Conservation (phyloP, 2,888 invertebrate genomes). For the Heliconius erato region DNA sequence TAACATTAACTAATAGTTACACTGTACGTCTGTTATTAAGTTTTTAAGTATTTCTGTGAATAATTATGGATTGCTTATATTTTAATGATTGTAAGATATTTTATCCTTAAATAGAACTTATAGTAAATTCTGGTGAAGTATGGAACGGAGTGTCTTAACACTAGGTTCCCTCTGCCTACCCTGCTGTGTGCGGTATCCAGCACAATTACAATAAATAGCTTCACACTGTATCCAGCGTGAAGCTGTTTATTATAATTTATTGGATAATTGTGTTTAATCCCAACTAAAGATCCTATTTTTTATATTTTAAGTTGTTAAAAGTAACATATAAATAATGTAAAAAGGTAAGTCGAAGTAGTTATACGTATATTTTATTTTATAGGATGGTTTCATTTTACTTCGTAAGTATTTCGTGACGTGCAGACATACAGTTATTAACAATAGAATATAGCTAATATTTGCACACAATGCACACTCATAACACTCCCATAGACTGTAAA, state of each 20-base stretch:
- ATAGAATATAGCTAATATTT: constrained; percentile 22
- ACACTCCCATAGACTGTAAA: constrained; percentile 25
- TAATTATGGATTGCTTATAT: neutral
- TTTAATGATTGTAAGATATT: too few species aligned
- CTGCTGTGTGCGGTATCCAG: too few species aligned
- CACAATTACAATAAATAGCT: too few species aligned
- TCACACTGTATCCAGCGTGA: too few species aligned
- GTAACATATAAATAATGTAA: constrained; percentile 56
- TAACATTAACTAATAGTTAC: neutral
- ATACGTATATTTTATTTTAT: constrained; percentile 33
- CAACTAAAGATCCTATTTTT: too few species aligned
- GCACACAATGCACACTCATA: constrained; percentile 24
- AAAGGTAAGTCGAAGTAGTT: constrained; percentile 37
- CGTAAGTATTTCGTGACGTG: constrained; percentile 20
- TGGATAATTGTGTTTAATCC: too few species aligned
- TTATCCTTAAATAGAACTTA: too few species aligned
- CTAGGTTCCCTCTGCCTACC: too few species aligned
- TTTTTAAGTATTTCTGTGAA: neutral
- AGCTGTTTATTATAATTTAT: too few species aligned
- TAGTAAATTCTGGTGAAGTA: too few species aligned
- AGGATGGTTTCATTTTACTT: constrained; percentile 38
- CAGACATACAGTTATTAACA: constrained; percentile 17
- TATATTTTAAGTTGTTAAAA: neutral
- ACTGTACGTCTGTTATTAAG: neutral
- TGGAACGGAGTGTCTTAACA: too few species aligned